Conservation (phyloP, 1,140 invertebrate genomes). For the Pteromalus puparum region DNA sequence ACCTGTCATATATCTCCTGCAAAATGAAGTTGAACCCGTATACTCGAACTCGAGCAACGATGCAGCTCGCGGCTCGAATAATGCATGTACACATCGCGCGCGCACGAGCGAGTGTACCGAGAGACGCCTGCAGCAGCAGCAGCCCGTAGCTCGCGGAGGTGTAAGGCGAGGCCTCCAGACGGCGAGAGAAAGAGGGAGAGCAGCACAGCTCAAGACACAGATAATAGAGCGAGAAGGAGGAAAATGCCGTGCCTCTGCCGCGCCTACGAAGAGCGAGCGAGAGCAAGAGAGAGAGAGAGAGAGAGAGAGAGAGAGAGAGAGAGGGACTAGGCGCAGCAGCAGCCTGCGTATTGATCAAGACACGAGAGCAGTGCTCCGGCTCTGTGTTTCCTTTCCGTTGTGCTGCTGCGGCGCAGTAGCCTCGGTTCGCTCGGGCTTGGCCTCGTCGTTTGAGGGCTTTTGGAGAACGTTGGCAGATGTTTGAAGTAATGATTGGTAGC, state of each 20-base stretch:
- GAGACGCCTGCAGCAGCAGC: constrained; percentile 7
- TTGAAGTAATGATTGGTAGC: not conserved
- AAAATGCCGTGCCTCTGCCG: constrained; percentile 64
- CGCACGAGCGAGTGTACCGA: not conserved
- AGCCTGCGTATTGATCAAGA: constrained; percentile 75
- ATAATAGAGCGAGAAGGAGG: constrained; percentile 49
- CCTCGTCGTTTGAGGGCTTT: constrained; percentile 7
- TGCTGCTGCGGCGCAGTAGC: constrained; percentile 59
- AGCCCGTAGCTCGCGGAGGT: constrained; percentile 43
- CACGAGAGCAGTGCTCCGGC: constrained; percentile 61
- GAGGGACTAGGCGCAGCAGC: constrained; percentile 58
- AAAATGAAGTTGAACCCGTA: not conserved
- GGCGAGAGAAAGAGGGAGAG: constrained; percentile 60
- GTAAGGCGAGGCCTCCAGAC: constrained; percentile 1
- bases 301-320: constrained; percentile 23
- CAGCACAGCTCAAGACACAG: constrained; percentile 39
- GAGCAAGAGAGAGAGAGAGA: constrained; percentile 39
- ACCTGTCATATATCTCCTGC: not conserved
- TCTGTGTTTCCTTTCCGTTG: constrained; percentile 72
- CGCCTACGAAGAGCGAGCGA: constrained; percentile 64
- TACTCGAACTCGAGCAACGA: not conserved
- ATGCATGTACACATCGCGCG: not conserved
- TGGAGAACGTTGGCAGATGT: constrained; percentile 1
- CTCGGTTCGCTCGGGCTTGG: constrained; percentile 30
- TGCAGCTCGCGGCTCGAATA: not conserved